Evolutionary conservation across 2,113 vertebrate species (phyloP).

Genomic region (Eurypyga helias): DNA sequence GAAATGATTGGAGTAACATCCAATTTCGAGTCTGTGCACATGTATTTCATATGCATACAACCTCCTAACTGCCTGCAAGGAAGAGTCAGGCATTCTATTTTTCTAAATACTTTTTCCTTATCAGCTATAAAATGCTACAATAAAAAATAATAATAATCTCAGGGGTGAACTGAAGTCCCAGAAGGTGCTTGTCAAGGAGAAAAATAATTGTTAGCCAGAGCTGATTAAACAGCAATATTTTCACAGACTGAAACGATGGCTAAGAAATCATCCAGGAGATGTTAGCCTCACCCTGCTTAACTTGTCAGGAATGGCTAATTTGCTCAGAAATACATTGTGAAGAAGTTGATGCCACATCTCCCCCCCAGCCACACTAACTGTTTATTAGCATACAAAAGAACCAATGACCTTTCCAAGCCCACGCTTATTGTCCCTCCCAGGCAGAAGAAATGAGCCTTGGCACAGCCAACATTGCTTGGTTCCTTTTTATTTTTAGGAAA

Average conservation of each 20-base stretch:
- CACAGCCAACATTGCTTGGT: neutral
- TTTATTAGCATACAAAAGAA: constrained; percentile 71
- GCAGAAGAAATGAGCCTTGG: constrained; percentile 44
- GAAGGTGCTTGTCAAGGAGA: constrained; percentile 35
- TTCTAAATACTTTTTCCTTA: constrained; percentile 14
- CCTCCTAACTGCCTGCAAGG: constrained; percentile 46
- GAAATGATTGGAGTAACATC: neutral
- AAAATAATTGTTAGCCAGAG: constrained; percentile 55
- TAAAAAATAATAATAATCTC: constrained; percentile 8
- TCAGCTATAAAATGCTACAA: constrained; percentile 1
- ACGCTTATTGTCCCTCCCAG: constrained; percentile 14
- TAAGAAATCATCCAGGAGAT: neutral
- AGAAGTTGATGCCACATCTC: neutral
- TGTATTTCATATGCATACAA: neutral
- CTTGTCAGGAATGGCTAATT: constrained; percentile 31
- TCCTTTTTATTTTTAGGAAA: constrained; percentile 51
- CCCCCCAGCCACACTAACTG: constrained; percentile 41
- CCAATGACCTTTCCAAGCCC: constrained; percentile 47
- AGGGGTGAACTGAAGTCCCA: neutral
- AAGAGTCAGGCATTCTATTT: neutral
- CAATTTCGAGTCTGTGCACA: neutral
- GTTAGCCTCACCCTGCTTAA: neutral
- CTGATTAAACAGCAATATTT: constrained; percentile 58
- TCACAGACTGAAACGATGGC: neutral
- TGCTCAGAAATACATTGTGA: neutral